These are phyloP conservation scores for Dryobotodes eremita DNA, from an alignment of 2,888 invertebrate genomes.

Conservation along the genomic window DNA sequence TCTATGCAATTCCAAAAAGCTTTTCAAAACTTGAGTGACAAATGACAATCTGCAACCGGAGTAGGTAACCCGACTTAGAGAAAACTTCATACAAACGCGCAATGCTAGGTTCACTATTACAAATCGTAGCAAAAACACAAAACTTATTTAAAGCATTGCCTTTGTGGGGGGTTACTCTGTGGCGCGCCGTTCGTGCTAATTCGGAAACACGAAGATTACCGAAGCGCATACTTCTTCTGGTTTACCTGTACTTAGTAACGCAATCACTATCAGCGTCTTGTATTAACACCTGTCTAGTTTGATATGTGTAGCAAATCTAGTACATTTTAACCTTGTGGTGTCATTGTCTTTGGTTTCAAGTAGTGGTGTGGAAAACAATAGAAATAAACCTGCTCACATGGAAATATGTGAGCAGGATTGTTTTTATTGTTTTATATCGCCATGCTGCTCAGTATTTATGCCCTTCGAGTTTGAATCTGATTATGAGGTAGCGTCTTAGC, in stretches of 20 bases:
- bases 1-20: too few species aligned
- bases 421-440: conserved; percentile 8
- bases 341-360: neutral
- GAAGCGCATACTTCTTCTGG: neutral
- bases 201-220: neutral
- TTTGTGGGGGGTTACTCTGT: neutral
- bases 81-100: neutral
- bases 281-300: neutral
- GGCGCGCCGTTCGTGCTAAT: neutral
- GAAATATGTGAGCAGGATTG: neutral
- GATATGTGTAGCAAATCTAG: neutral
- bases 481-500: too few species aligned
- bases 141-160: neutral
- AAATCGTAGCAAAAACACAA: neutral
- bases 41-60: neutral
- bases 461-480: neutral
- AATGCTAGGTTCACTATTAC: neutral
- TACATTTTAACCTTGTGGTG: conserved; percentile 1
- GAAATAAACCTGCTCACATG: neutral
- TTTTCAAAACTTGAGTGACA: too few species aligned
- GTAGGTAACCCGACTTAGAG: neutral
- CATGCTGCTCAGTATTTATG: neutral
- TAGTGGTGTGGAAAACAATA: neutral
- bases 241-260: neutral
- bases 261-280: neutral